Base-by-base conservation (phyloP, 2,888 invertebrate genomes). In the Andrena haemorrhoa region DNA sequence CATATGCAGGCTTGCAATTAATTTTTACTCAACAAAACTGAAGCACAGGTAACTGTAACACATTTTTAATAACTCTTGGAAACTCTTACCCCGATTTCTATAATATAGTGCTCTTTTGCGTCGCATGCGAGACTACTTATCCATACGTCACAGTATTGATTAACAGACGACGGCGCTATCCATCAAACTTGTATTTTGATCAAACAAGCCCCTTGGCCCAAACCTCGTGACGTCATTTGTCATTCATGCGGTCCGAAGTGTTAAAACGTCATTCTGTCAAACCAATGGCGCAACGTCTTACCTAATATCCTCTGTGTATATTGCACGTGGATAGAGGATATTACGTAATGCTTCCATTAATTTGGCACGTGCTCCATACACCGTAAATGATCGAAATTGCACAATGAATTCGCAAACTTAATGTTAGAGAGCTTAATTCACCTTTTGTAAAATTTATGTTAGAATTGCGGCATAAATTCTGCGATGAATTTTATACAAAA, bases 201-300 rank as follows among this genome's bases (percentile, higher is more conserved):
- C 73, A 75, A 41, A 81, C 61, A 49, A 64, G 51, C 49, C 69
- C 69, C 76, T 75, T 51, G 60, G 35, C 26, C 26, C 49, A 66
- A 69, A 73, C 56, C 75, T 64, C 70, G 33, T 47, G 76, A 79
- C 66, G 74, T 83, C 80, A 85, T 82, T 83, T 79, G 79, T 84
- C 85, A 79, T 68, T 83, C 75, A 61, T 53, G 66, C 23, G 72
- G 70, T 73, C 78, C 71, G 73, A 85, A 83, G 77, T 80, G 75
- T 74, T 83, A 41, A 73, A 83, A 64, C 73, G 75, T 83, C 85
- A 74, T 77, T 75, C 78, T 80, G 80, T 83, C 77, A 81, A 78
- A 80, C 66, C 78, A 75, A 83, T 79, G 81, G 70, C 75, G 69
- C 29, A 75, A 75, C 75, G 75, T 83, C 85, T 85, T 77, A 65